Evolutionary conservation across 2,797 vertebrate genomes (phyloP).

Genomic region (Selene dorsalis): DNA sequence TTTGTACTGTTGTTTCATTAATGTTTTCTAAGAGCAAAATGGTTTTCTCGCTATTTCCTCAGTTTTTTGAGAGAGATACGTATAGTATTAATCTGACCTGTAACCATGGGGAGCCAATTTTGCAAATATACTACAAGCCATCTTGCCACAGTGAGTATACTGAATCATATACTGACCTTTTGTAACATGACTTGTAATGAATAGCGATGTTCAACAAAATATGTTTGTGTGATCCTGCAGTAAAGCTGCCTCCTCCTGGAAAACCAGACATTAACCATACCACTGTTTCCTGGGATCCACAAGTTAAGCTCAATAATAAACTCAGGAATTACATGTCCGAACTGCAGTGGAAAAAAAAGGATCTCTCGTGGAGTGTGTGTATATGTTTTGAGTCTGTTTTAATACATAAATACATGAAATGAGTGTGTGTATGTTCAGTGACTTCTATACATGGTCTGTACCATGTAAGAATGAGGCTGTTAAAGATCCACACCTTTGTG

Average conservation of each 20-base stretch:
- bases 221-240: slow-evolving; percentile 49
- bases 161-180: too few species aligned
- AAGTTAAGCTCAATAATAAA: fast-evolving
- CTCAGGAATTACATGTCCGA: fast-evolving
- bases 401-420: neutral
- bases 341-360: slow-evolving; percentile 60
- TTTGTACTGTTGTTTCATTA: neutral
- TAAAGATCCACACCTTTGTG: neutral
- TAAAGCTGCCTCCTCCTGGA: slow-evolving; percentile 63
- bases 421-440: neutral
- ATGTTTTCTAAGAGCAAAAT: neutral
- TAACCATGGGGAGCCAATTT: fast-evolving
- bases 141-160: slow-evolving; percentile 57
- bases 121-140: fast-evolving
- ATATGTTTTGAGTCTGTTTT: neutral
- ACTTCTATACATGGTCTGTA: neutral
- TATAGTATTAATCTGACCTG: slow-evolving; percentile 31
- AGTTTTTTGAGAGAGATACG: fast-evolving
- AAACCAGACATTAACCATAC: slow-evolving; percentile 39
- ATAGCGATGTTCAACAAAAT: neutral
- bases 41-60: neutral
- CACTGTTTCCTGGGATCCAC: slow-evolving; percentile 29
- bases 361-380: slow-evolving; percentile 64
- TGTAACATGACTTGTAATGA: neutral
- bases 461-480: neutral